A percentile compares a stretch with the other conserved stretches of the same genome.
These are phyloP conservation scores for Leiothrix lutea DNA, from an alignment of 2,113 vertebrate genomes.

Conservation along the genomic window DNA sequence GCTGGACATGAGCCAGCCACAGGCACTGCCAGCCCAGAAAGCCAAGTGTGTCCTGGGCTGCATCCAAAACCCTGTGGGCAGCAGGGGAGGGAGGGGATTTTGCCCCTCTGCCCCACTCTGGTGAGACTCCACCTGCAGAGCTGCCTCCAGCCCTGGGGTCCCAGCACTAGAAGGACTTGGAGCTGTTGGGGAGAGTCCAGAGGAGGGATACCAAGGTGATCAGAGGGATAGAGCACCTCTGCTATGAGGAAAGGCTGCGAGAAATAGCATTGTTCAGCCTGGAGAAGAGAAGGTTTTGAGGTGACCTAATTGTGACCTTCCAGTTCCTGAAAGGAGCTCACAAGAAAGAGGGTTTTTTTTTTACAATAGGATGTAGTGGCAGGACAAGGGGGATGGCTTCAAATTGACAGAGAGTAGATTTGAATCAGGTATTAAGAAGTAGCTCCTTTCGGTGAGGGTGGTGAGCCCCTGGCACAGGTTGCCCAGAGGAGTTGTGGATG, in stretches of 20 bases:
- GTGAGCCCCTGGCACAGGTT: not conserved
- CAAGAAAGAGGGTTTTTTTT: not conserved
- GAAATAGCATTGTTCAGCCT: not conserved
- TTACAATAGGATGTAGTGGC: too few species aligned
- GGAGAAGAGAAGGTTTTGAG: rapidly evolving
- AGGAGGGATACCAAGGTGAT: not conserved
- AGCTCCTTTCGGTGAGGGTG: not conserved
- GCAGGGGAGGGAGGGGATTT: not conserved
- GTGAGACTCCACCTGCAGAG: not conserved
- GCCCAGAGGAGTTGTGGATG: not conserved
- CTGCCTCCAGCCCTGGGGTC: not conserved
- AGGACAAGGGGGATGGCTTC: not conserved
- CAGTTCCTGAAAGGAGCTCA: not conserved
- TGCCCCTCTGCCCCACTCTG: not conserved
- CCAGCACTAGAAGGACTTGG: not conserved
- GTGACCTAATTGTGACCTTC: not conserved
- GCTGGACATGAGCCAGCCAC: not conserved
- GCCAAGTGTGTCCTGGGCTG: not conserved
- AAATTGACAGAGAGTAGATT: not conserved
- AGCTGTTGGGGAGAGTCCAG: not conserved
- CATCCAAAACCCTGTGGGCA: not conserved
- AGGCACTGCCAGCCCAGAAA: not conserved
- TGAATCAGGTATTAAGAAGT: not conserved
- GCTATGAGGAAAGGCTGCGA: not conserved
- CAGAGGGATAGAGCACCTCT: not conserved